Base-by-base conservation (phyloP, 2,113 vertebrate genomes). In the Rafetus swinhoei region DNA sequence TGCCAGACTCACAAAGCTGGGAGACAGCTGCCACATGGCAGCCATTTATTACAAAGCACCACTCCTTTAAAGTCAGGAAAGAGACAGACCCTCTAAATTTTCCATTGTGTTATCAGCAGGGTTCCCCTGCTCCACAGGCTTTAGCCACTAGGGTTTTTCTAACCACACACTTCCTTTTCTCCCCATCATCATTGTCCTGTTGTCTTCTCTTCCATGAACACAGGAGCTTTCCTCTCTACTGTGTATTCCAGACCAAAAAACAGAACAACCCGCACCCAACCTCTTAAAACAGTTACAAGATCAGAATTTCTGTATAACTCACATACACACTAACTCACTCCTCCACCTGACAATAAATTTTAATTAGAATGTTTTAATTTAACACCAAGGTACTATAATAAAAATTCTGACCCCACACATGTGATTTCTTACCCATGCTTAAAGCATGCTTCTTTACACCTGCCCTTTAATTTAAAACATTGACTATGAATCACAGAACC, bases 1-100 rank as follows among this genome's bases (percentile, higher is more conserved):
- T 93, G 96, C 97, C 97, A 98, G 96, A 95, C 95, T 94, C 87
- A 81, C 50, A 69, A 96, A 96, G 96, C 96, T 84, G 90, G 82
- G 65, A 96, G 74, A 94, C 96, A 96, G 97, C 97, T 97, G 97
- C 97, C 96, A 96, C 97, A 97, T 93, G 96, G 97, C 96, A 97
- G 97, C 95, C 97, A 96, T 98, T 97, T 97, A 97, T 97, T 98
- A 96, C 91, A 91, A 93, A 92, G 96, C 29, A 93, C 95, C 94
- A 81, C 81, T 97, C 92, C 94, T 93, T 88, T 80, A 74, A 92
- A 97, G 95, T 96, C 95, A 96, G 96, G 96, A 89, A 93, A 96
- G 92, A 96, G 92, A 94, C 92, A 96, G 93, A 45, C 74, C 6
- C 57, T 76, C 81, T 93, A 87, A 45, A 94, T 97, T 98, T 90